Base-by-base conservation (phyloP, 2,888 invertebrate species). In the Mamestra brassicae region DNA sequence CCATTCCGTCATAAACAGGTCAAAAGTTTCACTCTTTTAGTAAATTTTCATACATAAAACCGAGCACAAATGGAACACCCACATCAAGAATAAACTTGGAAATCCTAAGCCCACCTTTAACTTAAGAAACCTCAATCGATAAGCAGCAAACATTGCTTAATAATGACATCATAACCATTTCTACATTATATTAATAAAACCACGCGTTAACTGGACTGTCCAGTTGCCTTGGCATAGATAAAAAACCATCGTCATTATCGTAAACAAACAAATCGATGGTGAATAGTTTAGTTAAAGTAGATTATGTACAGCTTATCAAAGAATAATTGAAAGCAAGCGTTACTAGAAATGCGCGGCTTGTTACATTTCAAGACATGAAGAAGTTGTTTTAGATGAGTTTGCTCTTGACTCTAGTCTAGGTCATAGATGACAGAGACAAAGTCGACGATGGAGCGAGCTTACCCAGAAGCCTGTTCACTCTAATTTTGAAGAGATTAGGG, bases 141-240 rank as follows among this genome's bases (percentile, higher is more conserved):
- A 34, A 34, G 36, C 8, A 13, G 38, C 55, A 50, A 60, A 11
- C 42, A 66, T 83, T 69, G 55, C 65, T 54, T 67, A 60, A 79
- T 67, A 67, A 83, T 81, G 69, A 79, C 74, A 67, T 79, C 80
- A 81, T 67, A 64, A 60, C 42, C 47, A 67, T 63, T 63, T 78
- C n/a, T 55, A 68, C 61, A 68, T 42, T 17, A 71, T 70, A 69
- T 71, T n/a, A 76, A 60, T 60, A 76, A 79, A 64, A 38, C 10
- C 26, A 69, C 42, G n/a, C 34, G 62, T 8, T 57, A 58, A 50
- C 38, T 26, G 55, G 71, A 52, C 45, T 42, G 63, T 57, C 80
- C 63, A 54, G 58, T 74, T 54, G 11, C 83, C 82, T 83, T 85
- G 82, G 73, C 85, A 85, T 67, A 71, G 67, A 78, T 82, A 57